Base-by-base conservation (phyloP, 2,888 invertebrate genomes). In the Drosophila mimetica region DNA sequence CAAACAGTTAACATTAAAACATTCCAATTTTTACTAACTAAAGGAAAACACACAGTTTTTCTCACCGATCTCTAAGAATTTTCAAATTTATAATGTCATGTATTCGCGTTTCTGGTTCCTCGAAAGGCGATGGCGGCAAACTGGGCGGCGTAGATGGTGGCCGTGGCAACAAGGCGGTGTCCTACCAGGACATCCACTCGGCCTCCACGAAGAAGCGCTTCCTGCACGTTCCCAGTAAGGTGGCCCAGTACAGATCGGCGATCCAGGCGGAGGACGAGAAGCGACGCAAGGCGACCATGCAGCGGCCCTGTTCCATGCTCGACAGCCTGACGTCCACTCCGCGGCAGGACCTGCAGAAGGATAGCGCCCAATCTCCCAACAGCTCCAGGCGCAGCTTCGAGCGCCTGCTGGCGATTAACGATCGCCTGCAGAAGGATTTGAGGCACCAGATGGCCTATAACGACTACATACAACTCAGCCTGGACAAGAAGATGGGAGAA, bases 121-220 rank as follows among this genome's bases (percentile, higher is more conserved):
- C 2, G 18, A n/a, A n/a, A 42, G 42, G 8, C 13, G 20, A n/a
- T 41, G 41, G n/a, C n/a, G 2, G 20, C 9, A n/a, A 44, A 14
- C 9, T 22, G 25, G 25, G n/a, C 13, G 25, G 8, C n/a, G 14
- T 8, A 7, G 2, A 44, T 8, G 42, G 28, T 14, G 59, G 47
- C 1, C 70, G 73, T n/a, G 72, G 58, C 53, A 86, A 59, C 28
- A 84, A 79, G 18, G 78, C 88, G 0, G 51, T 71, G 1, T 91
- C 91, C 5, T 90, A 83, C 54, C 90, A 90, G 60, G 90, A 91
- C 14, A 89, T 91, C 6, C 91, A 91, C 44, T 89, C 90, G 2
- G 88, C 79, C 11, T 90, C 90, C 61, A 91, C 90, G 2, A 90
- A 89, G 50, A 85, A 86, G 3, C 89, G 90, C 30, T 91, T 81